Evolutionary conservation across 2,888 invertebrate genomes (phyloP).

Genomic region (Ashinkailepas kermadecensis): DNA sequence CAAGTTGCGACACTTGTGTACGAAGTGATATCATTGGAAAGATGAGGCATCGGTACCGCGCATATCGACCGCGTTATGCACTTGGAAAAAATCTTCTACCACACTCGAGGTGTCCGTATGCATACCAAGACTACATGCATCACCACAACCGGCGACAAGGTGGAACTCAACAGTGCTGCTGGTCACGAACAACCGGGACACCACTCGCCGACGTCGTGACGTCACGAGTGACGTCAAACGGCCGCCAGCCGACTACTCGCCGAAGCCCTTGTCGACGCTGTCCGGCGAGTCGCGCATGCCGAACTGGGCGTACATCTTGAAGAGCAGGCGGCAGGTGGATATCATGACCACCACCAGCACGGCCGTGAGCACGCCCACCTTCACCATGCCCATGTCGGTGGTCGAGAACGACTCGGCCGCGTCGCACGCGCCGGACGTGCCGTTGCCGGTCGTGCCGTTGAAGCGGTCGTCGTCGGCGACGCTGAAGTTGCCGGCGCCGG

Average conservation of each 20-base stretch:
- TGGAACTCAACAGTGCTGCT: not conserved
- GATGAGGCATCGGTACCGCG: no score
- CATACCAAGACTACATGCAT: not conserved
- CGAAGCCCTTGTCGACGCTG: not conserved
- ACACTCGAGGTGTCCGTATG: not conserved
- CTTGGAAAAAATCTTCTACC: not conserved
- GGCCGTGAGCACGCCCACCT: slow-evolving; percentile 10
- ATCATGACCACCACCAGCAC: slow-evolving; percentile 16
- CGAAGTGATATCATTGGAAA: no score
- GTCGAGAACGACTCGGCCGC: not conserved
- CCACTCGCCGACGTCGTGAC: not conserved
- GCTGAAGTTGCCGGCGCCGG: not conserved
- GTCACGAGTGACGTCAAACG: no score
- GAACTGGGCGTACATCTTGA: slow-evolving; percentile 22
- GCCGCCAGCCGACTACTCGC: not conserved
- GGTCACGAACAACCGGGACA: not conserved
- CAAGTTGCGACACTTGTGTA: no score
- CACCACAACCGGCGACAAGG: not conserved
- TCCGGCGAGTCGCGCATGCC: slow-evolving; percentile 9
- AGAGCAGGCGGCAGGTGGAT: slow-evolving; percentile 11
- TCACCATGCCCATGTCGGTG: slow-evolving; percentile 10
- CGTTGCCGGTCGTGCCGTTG: not conserved
- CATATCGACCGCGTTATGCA: no score
- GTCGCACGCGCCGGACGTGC: not conserved
- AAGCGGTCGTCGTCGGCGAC: not conserved